Evolutionary conservation across 2,797 vertebrate genomes (phyloP), one percentile per base, ranked within the genome.

Genomic region (Manis pentadactyla): DNA sequence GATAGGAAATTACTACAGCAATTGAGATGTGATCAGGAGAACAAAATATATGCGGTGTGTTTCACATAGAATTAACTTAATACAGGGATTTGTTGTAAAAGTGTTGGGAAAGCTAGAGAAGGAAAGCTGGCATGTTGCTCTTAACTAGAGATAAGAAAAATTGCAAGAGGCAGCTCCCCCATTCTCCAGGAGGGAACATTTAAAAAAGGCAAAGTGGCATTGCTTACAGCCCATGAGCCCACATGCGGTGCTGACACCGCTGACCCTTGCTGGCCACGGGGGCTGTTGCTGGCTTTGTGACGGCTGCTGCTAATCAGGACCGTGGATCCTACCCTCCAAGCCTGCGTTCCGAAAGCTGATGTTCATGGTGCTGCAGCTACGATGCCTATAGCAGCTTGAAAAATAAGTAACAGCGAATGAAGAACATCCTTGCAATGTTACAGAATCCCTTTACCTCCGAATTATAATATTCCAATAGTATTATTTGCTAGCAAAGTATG

Each of bases 251-350:
- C 27, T 34, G 59, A 39, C 46, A 46, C 46, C 46, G 46, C 46
- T 46, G 46, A 10, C 46, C 46, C 46, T 46, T 46, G 46, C 46
- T 46, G 46, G 14, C 11, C 14, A 12, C 37, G 0, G 0, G 21
- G 21, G 12, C 31, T 64, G 11, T 4, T n/a, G 1, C 21, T 64
- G 29, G 31, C 27, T 31, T 5, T 31, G n/a, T 25, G 15, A 34
- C 46, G 29, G 27, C 25, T 53, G 0, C 55, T 53, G 1, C 42
- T 37, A 1, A 81, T 8, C 4, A 39, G 25, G 9, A 78, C 12
- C 11, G 0, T 2, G 8, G 55, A 1, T n/a, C 12, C 21, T 18
- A 1, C 3, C 2, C 8, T 42, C n/a, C 23, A 6, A 21, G 12
- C 18, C 4, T 51, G 61, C 57, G 14, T 7, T 83, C 27, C 55